Evolutionary conservation across 1,140 invertebrate genomes (phyloP), one percentile per base, ranked within the genome.

Genomic region (Pseudachorutes palmiensis): DNA sequence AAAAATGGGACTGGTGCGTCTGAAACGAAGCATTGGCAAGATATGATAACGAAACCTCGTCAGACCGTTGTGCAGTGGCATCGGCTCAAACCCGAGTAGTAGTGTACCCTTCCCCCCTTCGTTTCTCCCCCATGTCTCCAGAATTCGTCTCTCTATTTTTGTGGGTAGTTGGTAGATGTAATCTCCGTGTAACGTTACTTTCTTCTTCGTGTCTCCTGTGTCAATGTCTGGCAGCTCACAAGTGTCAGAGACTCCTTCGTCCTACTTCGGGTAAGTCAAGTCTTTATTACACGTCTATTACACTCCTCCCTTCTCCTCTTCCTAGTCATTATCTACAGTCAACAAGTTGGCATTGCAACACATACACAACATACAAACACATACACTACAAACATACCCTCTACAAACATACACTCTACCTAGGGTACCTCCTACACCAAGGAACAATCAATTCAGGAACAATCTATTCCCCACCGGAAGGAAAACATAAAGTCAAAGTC

Each of bases 11-110:
- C 89, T 26, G 91, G 92, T 2, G 91, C 91, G 12, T 88, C 88
- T 16, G 92, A 94, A 78, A 92, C 92, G 1, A 94, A 94, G 78
- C 92, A 94, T 76, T 94, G 91, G 91, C 90, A 92, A 75, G 92
- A 96, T 76, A 96, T 96, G 93, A 93, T 96, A 67, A 93, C 90
- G 36, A 96, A 95, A 76, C 92, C 93, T 1, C 81, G 92, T 67
- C 91, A 95, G 80, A 92, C 89, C 64, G 91, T 94, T 67, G 89
- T 93, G 5, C 71, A 73, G 33, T 73, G 71, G 71, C 71, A 73
- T 70, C 62, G 80, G 65, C 75, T 82, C 19, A 79, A 81, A 70
- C 80, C 80, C 36, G 66, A 71, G 65, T 69, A 69, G 62, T 5
- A 5, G 9, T 22, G 9, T 19, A 45, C 36, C 36, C 36, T 19